A percentile compares a stretch with the other conserved stretches of the same genome.
phyloP scores from a whole-genome alignment of 2,113 vertebrate genomes.

The Anguilla japonica region DNA sequence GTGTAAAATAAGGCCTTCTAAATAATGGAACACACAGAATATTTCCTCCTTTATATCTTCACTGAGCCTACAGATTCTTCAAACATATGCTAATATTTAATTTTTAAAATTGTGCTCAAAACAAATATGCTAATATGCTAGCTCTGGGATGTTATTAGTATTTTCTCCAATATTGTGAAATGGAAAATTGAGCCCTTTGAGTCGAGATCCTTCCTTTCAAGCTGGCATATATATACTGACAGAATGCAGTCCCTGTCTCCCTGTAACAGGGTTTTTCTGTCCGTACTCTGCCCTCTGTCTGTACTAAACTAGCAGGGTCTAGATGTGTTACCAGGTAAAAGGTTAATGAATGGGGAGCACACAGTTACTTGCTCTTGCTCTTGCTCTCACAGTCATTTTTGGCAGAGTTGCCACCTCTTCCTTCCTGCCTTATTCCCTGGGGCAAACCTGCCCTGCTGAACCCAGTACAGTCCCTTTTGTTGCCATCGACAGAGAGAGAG shows the following conservation, averaged over 20 bases:
- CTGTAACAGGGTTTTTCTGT: not conserved
- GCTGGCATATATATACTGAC: not conserved
- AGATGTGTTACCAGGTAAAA: slow-evolving; percentile 7
- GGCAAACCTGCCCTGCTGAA: slow-evolving; percentile 41
- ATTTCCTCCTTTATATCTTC: not conserved
- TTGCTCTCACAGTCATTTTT: slow-evolving; percentile 14
- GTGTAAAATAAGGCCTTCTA: not conserved
- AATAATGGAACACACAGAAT: not conserved
- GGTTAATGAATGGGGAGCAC: slow-evolving; percentile 5
- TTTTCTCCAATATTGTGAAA: not conserved
- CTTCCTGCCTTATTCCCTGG: slow-evolving; percentile 24
- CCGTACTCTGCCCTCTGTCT: not conserved
- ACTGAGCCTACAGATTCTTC: not conserved
- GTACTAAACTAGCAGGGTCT: not conserved
- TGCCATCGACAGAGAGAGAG: slow-evolving; percentile 15
- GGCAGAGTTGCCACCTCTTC: slow-evolving; percentile 15
- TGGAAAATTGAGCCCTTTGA: not conserved
- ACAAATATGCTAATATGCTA: not conserved
- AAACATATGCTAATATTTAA: not conserved
- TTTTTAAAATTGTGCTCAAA: not conserved
- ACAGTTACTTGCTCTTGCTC: not conserved
- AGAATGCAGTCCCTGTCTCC: not conserved
- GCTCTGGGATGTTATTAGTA: not conserved
- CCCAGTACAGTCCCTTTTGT: slow-evolving; percentile 33
- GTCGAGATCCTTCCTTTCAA: not conserved